A percentile compares a stretch with the other conserved stretches of the same genome.
These are phyloP conservation scores for Tragelaphus eurycerus DNA, from an alignment of 2,797 vertebrate species.

Conservation along the genomic window DNA sequence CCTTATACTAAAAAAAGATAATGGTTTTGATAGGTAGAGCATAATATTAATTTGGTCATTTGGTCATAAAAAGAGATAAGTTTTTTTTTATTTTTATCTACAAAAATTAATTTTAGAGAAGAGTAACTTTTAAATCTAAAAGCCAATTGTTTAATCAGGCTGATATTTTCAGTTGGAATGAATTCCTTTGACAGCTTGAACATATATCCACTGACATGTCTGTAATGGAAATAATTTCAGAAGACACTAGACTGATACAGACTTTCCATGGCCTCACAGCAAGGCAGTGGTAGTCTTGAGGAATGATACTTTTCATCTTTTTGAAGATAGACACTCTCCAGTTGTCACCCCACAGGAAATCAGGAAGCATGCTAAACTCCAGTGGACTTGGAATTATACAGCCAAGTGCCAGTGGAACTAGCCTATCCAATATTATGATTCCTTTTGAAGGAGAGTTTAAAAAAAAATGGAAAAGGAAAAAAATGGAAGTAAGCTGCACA, in stretches of 20 bases:
- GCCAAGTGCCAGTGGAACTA: background rate
- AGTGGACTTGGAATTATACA: slow-evolving; percentile 28
- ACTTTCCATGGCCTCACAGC: slow-evolving; percentile 30
- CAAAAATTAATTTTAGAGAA: slow-evolving; percentile 10
- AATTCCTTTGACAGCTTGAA: slow-evolving; percentile 33
- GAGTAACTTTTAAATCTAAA: slow-evolving; percentile 25
- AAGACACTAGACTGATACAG: background rate
- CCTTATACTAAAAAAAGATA: background rate
- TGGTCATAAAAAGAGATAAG: background rate
- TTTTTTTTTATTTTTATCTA: background rate
- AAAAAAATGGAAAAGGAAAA: background rate
- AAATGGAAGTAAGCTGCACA: slow-evolving; percentile 41
- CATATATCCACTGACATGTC: background rate
- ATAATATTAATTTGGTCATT: background rate
- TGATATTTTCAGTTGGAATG: slow-evolving; percentile 41
- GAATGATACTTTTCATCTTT: slow-evolving; percentile 32
- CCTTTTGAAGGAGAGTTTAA: slow-evolving; percentile 60
- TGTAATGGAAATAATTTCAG: slow-evolving; percentile 39
- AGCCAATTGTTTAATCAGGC: background rate
- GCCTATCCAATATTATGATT: slow-evolving; percentile 39
- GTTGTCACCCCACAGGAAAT: slow-evolving; percentile 35
- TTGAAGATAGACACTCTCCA: background rate
- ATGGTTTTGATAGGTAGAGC: background rate
- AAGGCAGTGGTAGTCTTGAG: background rate
- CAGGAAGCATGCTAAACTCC: slow-evolving; percentile 34